phyloP scores from a whole-genome alignment of 2,113 vertebrate genomes.

The Onychostruthus taczanowskii region DNA sequence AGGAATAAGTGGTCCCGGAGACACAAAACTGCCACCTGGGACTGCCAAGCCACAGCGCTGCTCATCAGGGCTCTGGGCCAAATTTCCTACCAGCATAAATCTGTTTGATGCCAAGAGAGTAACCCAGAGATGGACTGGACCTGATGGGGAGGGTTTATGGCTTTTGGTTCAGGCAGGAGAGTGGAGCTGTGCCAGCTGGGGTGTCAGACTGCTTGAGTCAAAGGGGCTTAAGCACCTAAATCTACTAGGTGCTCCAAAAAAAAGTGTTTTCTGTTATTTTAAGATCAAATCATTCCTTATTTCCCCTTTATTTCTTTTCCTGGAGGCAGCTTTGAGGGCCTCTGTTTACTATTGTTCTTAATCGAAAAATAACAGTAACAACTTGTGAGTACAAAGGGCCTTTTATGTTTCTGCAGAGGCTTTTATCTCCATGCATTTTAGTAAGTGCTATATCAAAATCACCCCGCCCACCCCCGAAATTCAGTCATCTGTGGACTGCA shows the following conservation, averaged over 20 bases:
- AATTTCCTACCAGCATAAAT: not conserved
- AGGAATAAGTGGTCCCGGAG: not conserved
- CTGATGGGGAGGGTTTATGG: not conserved
- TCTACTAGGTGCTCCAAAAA: not conserved
- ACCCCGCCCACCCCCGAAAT: not conserved
- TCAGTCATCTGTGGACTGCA: not conserved
- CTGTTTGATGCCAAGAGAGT: not conserved
- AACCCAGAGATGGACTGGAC: not conserved
- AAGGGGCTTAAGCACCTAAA: not conserved
- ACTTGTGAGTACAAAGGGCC: not conserved
- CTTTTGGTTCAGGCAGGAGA: not conserved
- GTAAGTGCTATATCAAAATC: conserved; percentile 30
- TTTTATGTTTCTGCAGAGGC: conserved; percentile 19
- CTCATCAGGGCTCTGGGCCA: conserved; percentile 9
- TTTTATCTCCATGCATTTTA: conserved; percentile 36
- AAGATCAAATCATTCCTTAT: not conserved
- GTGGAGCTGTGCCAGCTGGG: not conserved
- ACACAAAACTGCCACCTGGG: not conserved
- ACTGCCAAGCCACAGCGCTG: fast-evolving
- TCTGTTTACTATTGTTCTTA: conserved; percentile 46
- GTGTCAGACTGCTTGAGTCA: not conserved
- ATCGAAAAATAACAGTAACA: conserved; percentile 26
- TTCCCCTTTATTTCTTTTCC: not conserved
- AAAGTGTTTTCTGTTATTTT: not conserved
- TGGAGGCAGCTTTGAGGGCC: not conserved